A percentile compares a stretch with the other conserved stretches of the same genome.
phyloP scores from a whole-genome alignment of 2,888 invertebrate genomes.

The Sthenelais limicola region DNA sequence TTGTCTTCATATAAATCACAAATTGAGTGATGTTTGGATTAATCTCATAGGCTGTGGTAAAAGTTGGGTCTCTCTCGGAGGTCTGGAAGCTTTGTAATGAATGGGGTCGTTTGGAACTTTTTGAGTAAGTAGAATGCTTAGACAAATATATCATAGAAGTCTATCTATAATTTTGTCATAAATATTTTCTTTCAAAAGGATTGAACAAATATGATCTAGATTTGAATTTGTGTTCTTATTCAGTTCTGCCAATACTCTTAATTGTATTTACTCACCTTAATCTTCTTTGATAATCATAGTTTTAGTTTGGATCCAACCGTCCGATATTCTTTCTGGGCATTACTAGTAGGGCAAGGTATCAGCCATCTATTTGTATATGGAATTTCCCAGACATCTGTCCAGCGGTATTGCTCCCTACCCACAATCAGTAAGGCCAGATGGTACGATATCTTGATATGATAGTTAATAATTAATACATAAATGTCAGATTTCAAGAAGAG shows the following conservation, averaged over 20 bases:
- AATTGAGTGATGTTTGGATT: no score
- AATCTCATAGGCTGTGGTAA: background rate
- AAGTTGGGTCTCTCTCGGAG: background rate
- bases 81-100: conserved; percentile 4
- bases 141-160: no score
- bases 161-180: background rate
- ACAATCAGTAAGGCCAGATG: conserved; percentile 1
- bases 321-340: conserved; percentile 4
- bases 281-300: background rate
- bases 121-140: background rate
- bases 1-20: no score
- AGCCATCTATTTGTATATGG: background rate
- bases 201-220: background rate
- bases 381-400: conserved; percentile 3
- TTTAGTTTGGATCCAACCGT: conserved; percentile 15
- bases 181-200: background rate
- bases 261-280: no score
- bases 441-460: no score
- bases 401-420: conserved; percentile 25
- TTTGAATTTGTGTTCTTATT: no score
- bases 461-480: no score
- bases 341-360: background rate
- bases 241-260: no score
- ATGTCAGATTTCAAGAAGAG: no score
- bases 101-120: background rate